Percentiles rank a stretch among this genome's conserved stretches.
These are phyloP conservation scores for Euthynnus affinis DNA, from an alignment of 2,797 vertebrate genomes.

Conservation along the genomic window DNA sequence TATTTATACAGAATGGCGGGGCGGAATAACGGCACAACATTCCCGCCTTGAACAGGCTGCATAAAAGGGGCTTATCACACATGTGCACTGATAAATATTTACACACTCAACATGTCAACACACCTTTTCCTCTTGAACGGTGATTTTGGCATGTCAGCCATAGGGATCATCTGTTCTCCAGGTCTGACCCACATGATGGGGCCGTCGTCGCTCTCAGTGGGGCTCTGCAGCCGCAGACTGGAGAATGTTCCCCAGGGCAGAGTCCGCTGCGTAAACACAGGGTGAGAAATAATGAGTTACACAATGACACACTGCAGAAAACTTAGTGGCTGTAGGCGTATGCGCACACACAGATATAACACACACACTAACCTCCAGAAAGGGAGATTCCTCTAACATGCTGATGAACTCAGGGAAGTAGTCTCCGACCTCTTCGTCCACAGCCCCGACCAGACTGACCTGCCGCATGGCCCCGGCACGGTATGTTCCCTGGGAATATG, in stretches of 20 bases:
- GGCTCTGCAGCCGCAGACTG: slow-evolving; percentile 94
- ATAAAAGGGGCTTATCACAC: background rate
- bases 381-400: slow-evolving; percentile 96
- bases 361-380: slow-evolving; percentile 91
- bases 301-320: slow-evolving; percentile 3
- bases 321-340: background rate
- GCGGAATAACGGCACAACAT: too few species aligned
- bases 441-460: slow-evolving; percentile 98
- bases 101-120: slow-evolving; percentile 41
- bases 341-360: background rate
- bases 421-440: slow-evolving; percentile 99
- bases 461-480: slow-evolving; percentile 98
- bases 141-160: slow-evolving; percentile 99
- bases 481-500: slow-evolving; percentile 98
- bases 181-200: slow-evolving; percentile 99
- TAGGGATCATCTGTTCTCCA: slow-evolving; percentile 98
- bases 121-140: slow-evolving; percentile 99
- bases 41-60: too few species aligned
- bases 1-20: too few species aligned
- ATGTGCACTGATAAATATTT: slow-evolving; percentile 11
- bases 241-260: slow-evolving; percentile 98
- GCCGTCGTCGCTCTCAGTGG: slow-evolving; percentile 97
- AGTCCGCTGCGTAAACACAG: slow-evolving; percentile 88
- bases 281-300: slow-evolving; percentile 1
- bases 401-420: slow-evolving; percentile 98